phyloP scores from a whole-genome alignment of 2,113 vertebrate species.

The Hippocampus guttulatus region DNA sequence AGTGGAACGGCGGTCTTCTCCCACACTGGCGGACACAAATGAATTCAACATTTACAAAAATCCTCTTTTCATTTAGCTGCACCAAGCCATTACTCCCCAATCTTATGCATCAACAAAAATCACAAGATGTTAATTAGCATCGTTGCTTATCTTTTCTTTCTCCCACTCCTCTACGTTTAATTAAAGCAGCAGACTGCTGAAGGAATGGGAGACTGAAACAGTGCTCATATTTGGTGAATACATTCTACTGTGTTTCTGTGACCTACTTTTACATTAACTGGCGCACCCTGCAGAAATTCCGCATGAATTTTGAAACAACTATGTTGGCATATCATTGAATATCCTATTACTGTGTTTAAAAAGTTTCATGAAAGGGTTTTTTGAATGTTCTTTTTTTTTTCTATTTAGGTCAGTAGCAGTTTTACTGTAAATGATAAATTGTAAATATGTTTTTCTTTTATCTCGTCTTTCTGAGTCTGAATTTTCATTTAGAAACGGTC shows the following conservation, averaged over 20 bases:
- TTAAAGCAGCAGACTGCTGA: slow-evolving; percentile 57
- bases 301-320: slow-evolving; percentile 33
- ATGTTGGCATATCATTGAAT: slow-evolving; percentile 27
- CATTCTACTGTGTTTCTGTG: slow-evolving; percentile 39
- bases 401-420: background rate
- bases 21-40: slow-evolving; percentile 47
- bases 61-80: slow-evolving; percentile 58
- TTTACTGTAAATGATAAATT: background rate
- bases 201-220: slow-evolving; percentile 27
- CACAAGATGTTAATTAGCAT: slow-evolving; percentile 16
- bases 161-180: slow-evolving; percentile 58
- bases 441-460: background rate
- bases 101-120: slow-evolving; percentile 1
- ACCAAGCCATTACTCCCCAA: slow-evolving; percentile 35
- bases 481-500: background rate
- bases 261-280: slow-evolving; percentile 56
- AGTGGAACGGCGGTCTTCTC: slow-evolving; percentile 56
- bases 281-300: slow-evolving; percentile 39
- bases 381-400: too few species aligned
- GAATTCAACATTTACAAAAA: slow-evolving; percentile 53
- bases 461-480: background rate
- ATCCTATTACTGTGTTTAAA: slow-evolving; percentile 23
- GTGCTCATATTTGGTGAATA: slow-evolving; percentile 42
- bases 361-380: background rate
- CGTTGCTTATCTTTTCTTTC: slow-evolving; percentile 32